Conservation (phyloP, 2,113 vertebrate species). For the Lophochroa leadbeateri region DNA sequence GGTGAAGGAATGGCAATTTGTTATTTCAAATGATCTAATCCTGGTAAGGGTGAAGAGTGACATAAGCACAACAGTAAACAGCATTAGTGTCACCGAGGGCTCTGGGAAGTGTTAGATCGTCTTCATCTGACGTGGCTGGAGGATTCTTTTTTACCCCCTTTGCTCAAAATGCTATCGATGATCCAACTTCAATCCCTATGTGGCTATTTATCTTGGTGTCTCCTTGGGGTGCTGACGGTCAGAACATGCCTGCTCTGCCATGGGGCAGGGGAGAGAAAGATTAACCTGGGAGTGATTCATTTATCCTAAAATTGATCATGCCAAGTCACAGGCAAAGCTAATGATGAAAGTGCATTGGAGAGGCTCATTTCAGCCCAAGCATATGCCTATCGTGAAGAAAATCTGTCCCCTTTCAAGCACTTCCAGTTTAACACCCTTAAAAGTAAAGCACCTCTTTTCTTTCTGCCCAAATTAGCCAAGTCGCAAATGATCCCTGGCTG, state of each 20-base stretch:
- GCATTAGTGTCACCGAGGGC: not conserved
- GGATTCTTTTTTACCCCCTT: not conserved
- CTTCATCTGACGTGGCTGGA: not conserved
- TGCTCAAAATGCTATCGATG: not conserved
- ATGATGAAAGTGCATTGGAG: not conserved
- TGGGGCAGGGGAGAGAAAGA: not conserved
- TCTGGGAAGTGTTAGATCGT: not conserved
- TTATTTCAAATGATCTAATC: not conserved
- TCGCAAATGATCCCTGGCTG: not conserved
- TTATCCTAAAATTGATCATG: not conserved
- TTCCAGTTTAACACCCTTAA: not conserved
- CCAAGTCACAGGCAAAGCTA: not conserved
- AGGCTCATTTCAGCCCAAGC: not conserved
- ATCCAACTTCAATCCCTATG: not conserved
- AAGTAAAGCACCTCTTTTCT: not conserved
- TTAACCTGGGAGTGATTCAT: not conserved
- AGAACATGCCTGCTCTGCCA: not conserved
- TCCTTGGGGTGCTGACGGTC: not conserved
- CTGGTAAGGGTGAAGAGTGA: not conserved
- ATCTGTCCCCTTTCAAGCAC: not conserved
- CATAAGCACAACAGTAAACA: not conserved
- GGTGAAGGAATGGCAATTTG: not conserved
- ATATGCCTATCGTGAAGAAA: not conserved
- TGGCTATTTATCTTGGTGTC: not conserved
- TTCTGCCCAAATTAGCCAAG: not conserved